These are phyloP conservation scores for Probaryconus sp. DNA, from an alignment of 1,140 invertebrate species.

Conservation along the genomic window DNA sequence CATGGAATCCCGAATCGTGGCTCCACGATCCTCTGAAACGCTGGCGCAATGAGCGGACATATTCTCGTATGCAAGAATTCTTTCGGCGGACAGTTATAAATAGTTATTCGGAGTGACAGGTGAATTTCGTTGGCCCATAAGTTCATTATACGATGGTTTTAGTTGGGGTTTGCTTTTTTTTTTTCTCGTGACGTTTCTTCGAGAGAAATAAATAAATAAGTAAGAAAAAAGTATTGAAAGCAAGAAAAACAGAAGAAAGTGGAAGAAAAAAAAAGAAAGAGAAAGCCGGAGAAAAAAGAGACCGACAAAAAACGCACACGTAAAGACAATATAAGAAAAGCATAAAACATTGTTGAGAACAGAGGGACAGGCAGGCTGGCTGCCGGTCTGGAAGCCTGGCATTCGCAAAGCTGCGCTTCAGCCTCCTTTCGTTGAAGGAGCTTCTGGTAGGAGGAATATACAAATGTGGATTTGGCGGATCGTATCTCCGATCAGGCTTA, in stretches of 20 bases:
- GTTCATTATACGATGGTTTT: constrained; percentile 34
- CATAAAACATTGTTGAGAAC: constrained; percentile 49
- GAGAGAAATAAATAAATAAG: constrained; percentile 10
- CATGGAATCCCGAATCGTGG: constrained; percentile 6
- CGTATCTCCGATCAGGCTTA: constrained; percentile 68
- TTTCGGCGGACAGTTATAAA: constrained; percentile 66
- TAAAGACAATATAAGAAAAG: constrained; percentile 55
- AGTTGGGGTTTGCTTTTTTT: not conserved
- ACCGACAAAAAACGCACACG: constrained; percentile 38
- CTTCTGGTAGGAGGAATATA: constrained; percentile 65
- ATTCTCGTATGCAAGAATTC: constrained; percentile 55
- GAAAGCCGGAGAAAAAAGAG: constrained; percentile 21
- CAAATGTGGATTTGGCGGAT: constrained; percentile 72
- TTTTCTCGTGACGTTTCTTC: constrained; percentile 15
- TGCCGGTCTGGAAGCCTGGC: too few relatives aligned
- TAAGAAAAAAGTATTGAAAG: not conserved
- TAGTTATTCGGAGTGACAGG: constrained; percentile 75
- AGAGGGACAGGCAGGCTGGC: constrained; percentile 39
- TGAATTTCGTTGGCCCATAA: constrained; percentile 66
- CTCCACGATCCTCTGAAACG: constrained; percentile 21
- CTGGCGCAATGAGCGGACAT: constrained; percentile 7
- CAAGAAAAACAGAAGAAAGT: not conserved
- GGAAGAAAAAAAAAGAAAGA: constrained; percentile 32
- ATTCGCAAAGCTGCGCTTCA: constrained; percentile 11
- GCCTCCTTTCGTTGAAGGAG: constrained; percentile 5